phyloP scores from a whole-genome alignment of 2,888 invertebrate genomes.

The Andrena fulva region DNA sequence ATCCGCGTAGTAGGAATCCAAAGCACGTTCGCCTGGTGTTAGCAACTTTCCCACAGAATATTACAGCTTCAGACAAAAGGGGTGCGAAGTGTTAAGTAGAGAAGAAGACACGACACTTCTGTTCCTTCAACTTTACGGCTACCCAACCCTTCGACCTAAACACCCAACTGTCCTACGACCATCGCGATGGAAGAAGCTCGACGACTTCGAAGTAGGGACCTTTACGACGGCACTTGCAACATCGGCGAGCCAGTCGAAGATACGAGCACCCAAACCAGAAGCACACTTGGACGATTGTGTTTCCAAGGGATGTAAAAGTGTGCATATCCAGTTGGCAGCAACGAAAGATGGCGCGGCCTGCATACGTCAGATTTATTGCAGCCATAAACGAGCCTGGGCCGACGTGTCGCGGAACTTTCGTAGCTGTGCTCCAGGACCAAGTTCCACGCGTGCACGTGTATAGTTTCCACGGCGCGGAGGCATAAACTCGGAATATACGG shows the following conservation, averaged over 20 bases:
- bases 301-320: background rate
- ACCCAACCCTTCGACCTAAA: too few relatives aligned
- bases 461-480: constrained; percentile 24
- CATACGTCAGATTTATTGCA: constrained; percentile 56
- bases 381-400: constrained; percentile 49
- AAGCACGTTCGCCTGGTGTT: too few relatives aligned
- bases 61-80: too few relatives aligned
- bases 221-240: background rate
- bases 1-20: too few relatives aligned
- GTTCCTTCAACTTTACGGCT: too few relatives aligned
- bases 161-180: background rate
- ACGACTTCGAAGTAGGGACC: background rate
- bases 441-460: constrained; percentile 32
- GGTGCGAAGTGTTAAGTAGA: too few relatives aligned
- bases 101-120: too few relatives aligned
- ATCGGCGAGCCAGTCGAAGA: background rate
- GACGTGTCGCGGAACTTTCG: constrained; percentile 38
- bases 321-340: background rate
- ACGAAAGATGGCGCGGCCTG: constrained; percentile 17
- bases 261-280: background rate
- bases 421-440: constrained; percentile 18
- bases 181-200: background rate
- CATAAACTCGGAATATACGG: constrained; percentile 45
- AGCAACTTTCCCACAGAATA: too few relatives aligned
- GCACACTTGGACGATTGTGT: background rate